Evolutionary conservation across 2,888 invertebrate species (phyloP).

Genomic region (Napeogenes inachia): DNA sequence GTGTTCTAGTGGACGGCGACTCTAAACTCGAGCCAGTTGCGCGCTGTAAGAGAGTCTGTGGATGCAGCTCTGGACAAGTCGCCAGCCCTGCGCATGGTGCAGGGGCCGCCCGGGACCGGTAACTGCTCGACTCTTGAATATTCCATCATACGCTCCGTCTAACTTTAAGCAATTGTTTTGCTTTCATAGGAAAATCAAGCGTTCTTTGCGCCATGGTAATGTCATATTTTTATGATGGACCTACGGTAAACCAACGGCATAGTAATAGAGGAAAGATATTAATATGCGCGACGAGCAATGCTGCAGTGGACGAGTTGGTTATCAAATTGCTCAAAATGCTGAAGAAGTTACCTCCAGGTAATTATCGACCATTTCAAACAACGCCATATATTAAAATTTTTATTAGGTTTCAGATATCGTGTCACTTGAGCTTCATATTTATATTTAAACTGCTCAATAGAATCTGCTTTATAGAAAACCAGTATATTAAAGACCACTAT

Average conservation of each 20-base stretch:
- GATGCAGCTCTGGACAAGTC: slow-evolving; percentile 54
- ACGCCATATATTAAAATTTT: no score
- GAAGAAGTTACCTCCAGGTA: slow-evolving; percentile 64
- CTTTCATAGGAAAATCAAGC: slow-evolving; percentile 80
- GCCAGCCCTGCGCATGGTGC: slow-evolving; percentile 85
- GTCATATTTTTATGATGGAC: slow-evolving; percentile 78
- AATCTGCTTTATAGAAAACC: no score
- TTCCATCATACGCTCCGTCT: no score
- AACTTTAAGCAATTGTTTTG: no score
- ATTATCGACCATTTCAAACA: no score
- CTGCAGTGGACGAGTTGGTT: slow-evolving; percentile 89
- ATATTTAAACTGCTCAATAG: no score
- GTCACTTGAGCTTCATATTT: no score
- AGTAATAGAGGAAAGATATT: slow-evolving; percentile 79
- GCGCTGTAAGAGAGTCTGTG: slow-evolving; percentile 74
- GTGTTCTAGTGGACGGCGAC: slow-evolving; percentile 56
- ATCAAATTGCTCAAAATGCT: slow-evolving; percentile 78
- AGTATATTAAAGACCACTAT: no score
- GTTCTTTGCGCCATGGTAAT: slow-evolving; percentile 86
- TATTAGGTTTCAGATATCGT: no score
- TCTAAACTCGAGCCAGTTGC: slow-evolving; percentile 80
- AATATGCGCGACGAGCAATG: slow-evolving; percentile 91
- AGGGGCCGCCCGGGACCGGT: slow-evolving; percentile 94
- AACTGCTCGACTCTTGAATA: slow-evolving; percentile 4
- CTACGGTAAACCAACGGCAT: slow-evolving; percentile 49